A percentile compares a stretch with the other conserved stretches of the same genome.
phyloP scores from a whole-genome alignment of 1,140 invertebrate species.

The Pristionchus pacificus region DNA sequence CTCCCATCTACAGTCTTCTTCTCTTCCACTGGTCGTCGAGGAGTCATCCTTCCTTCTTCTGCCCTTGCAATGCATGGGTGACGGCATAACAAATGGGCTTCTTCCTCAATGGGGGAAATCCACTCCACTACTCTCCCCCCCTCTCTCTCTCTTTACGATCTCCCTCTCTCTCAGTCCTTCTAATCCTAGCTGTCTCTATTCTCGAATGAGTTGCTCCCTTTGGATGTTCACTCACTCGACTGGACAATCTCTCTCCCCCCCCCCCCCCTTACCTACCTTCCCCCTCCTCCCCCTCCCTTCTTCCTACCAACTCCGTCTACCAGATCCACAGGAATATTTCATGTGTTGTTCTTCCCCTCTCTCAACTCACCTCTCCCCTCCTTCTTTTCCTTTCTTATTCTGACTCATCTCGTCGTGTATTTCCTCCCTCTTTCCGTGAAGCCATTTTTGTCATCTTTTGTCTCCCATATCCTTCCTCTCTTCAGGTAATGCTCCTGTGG shows the following conservation, averaged over 20 bases:
- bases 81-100: not conserved
- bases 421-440: conserved; percentile 5
- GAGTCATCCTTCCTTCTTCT: too few species aligned
- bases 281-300: too few species aligned
- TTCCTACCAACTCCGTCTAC: too few species aligned
- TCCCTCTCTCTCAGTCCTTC: too few species aligned
- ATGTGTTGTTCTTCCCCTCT: conserved; percentile 1
- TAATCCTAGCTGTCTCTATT: too few species aligned
- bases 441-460: conserved; percentile 3
- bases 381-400: not conserved
- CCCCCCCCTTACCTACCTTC: too few species aligned
- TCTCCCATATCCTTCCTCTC: not conserved
- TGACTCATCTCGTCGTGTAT: not conserved
- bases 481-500: not conserved
- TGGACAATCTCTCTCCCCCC: too few species aligned
- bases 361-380: not conserved
- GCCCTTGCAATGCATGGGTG: not conserved
- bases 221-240: too few species aligned
- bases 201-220: too few species aligned
- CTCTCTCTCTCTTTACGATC: not conserved
- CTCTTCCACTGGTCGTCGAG: too few species aligned
- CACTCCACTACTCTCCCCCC: not conserved
- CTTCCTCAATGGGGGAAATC: not conserved
- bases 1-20: too few species aligned
- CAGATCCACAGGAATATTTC: too few species aligned